Conservation (phyloP, 2,797 vertebrate genomes). For the Falco concolor region DNA sequence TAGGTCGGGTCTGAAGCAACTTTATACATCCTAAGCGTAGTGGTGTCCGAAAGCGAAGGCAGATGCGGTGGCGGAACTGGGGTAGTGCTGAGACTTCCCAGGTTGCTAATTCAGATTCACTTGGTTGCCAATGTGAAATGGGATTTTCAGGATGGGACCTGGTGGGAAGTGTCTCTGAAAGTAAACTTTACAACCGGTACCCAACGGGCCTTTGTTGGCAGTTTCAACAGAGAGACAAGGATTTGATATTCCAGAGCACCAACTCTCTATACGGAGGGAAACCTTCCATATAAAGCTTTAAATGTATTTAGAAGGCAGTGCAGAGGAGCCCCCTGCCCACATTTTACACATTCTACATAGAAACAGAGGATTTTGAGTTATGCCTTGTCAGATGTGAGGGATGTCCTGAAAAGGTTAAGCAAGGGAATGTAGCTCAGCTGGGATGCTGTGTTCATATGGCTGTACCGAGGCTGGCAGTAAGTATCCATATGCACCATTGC, state of each 20-base stretch:
- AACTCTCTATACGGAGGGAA: not conserved
- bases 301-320: not conserved
- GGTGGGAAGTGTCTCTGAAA: not conserved
- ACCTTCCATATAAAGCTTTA: not conserved
- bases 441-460: not conserved
- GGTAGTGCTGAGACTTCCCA: not conserved
- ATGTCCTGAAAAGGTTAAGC: not conserved
- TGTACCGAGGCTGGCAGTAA: not conserved
- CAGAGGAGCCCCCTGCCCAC: not conserved
- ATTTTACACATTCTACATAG: not conserved
- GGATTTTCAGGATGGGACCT: not conserved
- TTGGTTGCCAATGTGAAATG: not conserved
- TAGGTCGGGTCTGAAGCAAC: not conserved
- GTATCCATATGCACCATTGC: fast-evolving
- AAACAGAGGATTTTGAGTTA: not conserved
- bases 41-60: not conserved
- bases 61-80: not conserved
- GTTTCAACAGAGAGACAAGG: not conserved
- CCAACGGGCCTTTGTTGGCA: not conserved
- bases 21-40: not conserved
- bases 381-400: not conserved
- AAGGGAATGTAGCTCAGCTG: not conserved
- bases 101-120: not conserved
- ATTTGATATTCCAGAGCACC: not conserved
- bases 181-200: not conserved